Evolutionary conservation across 2,888 invertebrate species (phyloP).

Genomic region (Drosophila multiciliata): DNA sequence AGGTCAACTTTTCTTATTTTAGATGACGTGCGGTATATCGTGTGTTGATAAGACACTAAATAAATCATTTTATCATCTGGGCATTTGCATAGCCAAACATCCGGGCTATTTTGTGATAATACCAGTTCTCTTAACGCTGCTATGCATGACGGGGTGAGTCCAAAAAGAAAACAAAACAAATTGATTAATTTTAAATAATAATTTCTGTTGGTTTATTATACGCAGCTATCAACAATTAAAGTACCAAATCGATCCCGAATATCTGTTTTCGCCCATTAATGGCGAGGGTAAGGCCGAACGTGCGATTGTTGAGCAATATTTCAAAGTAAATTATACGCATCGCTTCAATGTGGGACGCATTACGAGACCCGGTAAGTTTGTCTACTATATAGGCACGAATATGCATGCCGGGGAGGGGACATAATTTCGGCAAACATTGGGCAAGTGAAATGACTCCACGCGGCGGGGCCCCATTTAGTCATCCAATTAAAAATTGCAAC

Average conservation of each 20-base stretch:
- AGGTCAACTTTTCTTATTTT: slow-evolving; percentile 63
- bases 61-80: slow-evolving; percentile 92
- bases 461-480: slow-evolving; percentile 28
- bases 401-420: slow-evolving; percentile 4
- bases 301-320: slow-evolving; percentile 91
- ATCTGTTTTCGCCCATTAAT: slow-evolving; percentile 94
- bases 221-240: slow-evolving; percentile 90
- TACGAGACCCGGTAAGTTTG: slow-evolving; percentile 91
- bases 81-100: slow-evolving; percentile 91
- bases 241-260: slow-evolving; percentile 97
- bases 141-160: slow-evolving; percentile 91
- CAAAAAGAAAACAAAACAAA: neutral
- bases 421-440: slow-evolving; percentile 38
- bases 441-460: slow-evolving; percentile 52
- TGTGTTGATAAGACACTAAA: slow-evolving; percentile 93
- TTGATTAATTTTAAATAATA: neutral
- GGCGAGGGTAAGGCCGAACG: slow-evolving; percentile 94
- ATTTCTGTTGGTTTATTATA: slow-evolving; percentile 15
- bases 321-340: slow-evolving; percentile 95
- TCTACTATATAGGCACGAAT: slow-evolving; percentile 5
- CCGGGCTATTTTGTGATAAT: slow-evolving; percentile 96
- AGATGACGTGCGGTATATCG: slow-evolving; percentile 91
- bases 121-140: slow-evolving; percentile 91
- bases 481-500: slow-evolving; percentile 62
- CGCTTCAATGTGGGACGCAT: slow-evolving; percentile 94